Evolutionary conservation across 1,140 invertebrate species (phyloP).

Genomic region (Helicorthomorpha holstii): DNA sequence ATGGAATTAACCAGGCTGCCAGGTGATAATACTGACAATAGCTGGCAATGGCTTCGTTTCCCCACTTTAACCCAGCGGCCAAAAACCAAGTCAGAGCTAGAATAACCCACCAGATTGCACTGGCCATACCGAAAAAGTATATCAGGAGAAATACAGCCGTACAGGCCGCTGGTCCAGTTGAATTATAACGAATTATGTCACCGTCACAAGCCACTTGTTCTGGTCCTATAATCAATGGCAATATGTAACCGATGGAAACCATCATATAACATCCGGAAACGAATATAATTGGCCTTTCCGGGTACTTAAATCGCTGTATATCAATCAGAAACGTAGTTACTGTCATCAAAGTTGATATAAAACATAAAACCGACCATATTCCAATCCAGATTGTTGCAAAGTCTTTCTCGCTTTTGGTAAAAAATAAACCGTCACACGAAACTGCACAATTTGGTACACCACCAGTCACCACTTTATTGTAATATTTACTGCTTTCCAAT

Average conservation of each 20-base stretch:
- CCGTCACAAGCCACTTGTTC: conserved; percentile 81
- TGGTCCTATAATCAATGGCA: conserved; percentile 65
- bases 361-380: conserved; percentile 33
- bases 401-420: conserved; percentile 66
- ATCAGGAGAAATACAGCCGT: conserved; percentile 72
- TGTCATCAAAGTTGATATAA: conserved; percentile 32
- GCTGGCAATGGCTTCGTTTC: conserved; percentile 85
- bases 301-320: conserved; percentile 40
- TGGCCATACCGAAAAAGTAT: conserved; percentile 89
- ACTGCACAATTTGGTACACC: conserved; percentile 67
- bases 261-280: conserved; percentile 88
- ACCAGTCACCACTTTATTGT: conserved; percentile 37
- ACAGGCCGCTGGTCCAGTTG: conserved; percentile 44
- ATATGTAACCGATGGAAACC: conserved; percentile 80
- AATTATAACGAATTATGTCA: conserved; percentile 25
- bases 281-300: conserved; percentile 87
- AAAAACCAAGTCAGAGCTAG: conserved; percentile 86
- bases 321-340: conserved; percentile 62
- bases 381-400: conserved; percentile 58
- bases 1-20: conserved; percentile 73
- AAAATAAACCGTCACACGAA: conserved; percentile 80
- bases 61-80: conserved; percentile 85
- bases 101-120: conserved; percentile 81
- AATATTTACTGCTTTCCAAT: conserved; percentile 24
- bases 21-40: conserved; percentile 88